phyloP scores from a whole-genome alignment of 92 coral and sea anemone genomes.

The Umimayanthus kanabou region DNA sequence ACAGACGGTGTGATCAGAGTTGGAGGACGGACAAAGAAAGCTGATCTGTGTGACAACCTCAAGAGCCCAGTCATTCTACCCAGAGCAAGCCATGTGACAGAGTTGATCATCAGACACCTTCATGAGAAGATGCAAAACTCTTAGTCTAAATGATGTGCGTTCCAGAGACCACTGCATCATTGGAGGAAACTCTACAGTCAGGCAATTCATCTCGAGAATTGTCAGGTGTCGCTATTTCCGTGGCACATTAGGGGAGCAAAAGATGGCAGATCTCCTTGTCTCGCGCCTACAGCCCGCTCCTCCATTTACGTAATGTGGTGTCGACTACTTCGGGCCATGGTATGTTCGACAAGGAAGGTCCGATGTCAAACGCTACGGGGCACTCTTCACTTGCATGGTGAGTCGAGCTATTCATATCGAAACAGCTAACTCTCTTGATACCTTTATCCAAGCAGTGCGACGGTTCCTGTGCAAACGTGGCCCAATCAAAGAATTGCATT shows the following conservation, averaged over 20 bases:
- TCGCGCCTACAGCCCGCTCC: constrained; percentile 37
- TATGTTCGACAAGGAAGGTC: constrained; percentile 27
- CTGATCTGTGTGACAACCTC: too few relatives aligned
- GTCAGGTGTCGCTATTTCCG: constrained; percentile 37
- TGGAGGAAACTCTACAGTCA: constrained; percentile 20
- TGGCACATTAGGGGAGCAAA: constrained; percentile 28
- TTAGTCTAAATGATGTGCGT: constrained; percentile 26
- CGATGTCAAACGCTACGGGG: constrained; percentile 25
- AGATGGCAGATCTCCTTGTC: constrained; percentile 34
- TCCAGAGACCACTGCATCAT: constrained; percentile 37
- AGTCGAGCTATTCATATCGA: constrained; percentile 41
- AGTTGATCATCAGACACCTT: constrained; percentile 24
- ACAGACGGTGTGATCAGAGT: constrained; percentile 28
- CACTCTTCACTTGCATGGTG: constrained; percentile 6
- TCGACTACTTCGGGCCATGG: constrained; percentile 38
- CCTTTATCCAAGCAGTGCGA: constrained; percentile 33
- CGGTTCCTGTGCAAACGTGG: too few relatives aligned
- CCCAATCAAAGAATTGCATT: too few relatives aligned
- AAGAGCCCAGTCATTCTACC: constrained; percentile 44
- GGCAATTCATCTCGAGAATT: constrained; percentile 33
- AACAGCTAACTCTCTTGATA: constrained; percentile 23
- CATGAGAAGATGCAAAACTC: constrained; percentile 39
- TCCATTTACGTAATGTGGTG: constrained; percentile 43
- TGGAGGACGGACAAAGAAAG: too few relatives aligned
- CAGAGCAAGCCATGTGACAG: constrained; percentile 24